phyloP scores from a whole-genome alignment of 2,888 invertebrate species.

The Empis stercorea region DNA sequence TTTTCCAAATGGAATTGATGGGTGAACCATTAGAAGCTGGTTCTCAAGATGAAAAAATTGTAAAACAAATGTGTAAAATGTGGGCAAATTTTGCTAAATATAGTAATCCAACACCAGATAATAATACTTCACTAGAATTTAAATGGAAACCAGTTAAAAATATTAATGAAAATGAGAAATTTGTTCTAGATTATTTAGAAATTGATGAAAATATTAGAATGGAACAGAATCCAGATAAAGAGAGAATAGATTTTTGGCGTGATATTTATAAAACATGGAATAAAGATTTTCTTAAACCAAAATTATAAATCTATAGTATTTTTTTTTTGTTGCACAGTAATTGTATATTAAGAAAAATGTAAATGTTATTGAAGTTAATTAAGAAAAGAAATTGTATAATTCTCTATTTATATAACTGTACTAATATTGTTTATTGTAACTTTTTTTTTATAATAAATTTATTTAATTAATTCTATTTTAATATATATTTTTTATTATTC shows the following conservation, averaged over 20 bases:
- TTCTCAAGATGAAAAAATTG: constrained; percentile 21
- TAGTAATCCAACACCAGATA: constrained; percentile 12
- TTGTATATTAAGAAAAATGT: no score
- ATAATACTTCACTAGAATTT: constrained; percentile 3
- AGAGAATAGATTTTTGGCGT: constrained; percentile 16
- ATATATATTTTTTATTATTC: no score
- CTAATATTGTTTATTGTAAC: no score
- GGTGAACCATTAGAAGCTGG: constrained; percentile 13
- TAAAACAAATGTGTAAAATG: constrained; percentile 37
- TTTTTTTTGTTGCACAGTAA: no score
- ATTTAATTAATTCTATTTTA: no score
- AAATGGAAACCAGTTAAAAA: constrained; percentile 15
- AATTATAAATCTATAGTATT: constrained; percentile 4
- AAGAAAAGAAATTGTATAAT: no score
- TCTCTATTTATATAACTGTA: no score
- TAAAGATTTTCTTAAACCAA: constrained; percentile 7
- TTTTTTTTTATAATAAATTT: no score
- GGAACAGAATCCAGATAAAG: constrained; percentile 13
- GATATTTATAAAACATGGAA: constrained; percentile 18
- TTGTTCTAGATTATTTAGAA: constrained; percentile 11
- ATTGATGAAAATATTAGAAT: constrained; percentile 12
- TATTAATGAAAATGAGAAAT: constrained; percentile 5
- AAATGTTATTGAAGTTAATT: no score
- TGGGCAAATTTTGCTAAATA: constrained; percentile 49
- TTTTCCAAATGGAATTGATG: constrained; percentile 34